These are phyloP conservation scores for Penaeus monodon DNA, from an alignment of 2,888 invertebrate species.

Conservation along the genomic window DNA sequence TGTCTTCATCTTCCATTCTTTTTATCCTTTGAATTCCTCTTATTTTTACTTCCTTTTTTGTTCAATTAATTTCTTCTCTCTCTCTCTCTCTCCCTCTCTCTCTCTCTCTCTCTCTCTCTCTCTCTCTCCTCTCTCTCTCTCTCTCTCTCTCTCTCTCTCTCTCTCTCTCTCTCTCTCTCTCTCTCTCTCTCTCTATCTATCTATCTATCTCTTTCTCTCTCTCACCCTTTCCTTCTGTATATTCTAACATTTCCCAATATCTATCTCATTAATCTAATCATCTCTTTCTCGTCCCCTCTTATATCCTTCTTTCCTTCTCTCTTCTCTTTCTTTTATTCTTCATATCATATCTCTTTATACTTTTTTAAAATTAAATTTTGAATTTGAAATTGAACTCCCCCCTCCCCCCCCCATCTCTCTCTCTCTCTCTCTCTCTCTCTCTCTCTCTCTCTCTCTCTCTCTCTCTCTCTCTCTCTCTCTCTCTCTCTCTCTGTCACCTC, in stretches of 20 bases:
- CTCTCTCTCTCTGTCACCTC: too few relatives aligned
- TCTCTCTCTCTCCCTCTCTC: too few relatives aligned
- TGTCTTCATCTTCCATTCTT: too few relatives aligned
- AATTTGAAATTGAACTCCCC: too few relatives aligned
- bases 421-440: not conserved
- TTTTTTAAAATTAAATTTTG: too few relatives aligned
- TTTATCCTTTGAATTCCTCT: too few relatives aligned
- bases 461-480: too few relatives aligned
- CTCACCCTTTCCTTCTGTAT: not conserved
- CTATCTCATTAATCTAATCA: not conserved
- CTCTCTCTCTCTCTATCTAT: not conserved
- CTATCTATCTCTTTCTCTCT: not conserved
- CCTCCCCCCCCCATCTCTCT: not conserved
- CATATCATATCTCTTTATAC: too few relatives aligned
- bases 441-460: not conserved
- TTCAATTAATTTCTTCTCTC: too few relatives aligned
- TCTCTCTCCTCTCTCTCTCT: not conserved
- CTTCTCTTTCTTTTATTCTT: too few relatives aligned
- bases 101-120: too few relatives aligned
- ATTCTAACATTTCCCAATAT: not conserved
- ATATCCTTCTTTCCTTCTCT: fast-evolving
- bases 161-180: constrained; percentile 2
- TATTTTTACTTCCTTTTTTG: too few relatives aligned
- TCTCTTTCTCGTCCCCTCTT: not conserved
- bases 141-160: constrained; percentile 12